These are phyloP conservation scores for Gallinago nigripennis DNA, from an alignment of 2,797 vertebrate genomes.

Conservation along the genomic window DNA sequence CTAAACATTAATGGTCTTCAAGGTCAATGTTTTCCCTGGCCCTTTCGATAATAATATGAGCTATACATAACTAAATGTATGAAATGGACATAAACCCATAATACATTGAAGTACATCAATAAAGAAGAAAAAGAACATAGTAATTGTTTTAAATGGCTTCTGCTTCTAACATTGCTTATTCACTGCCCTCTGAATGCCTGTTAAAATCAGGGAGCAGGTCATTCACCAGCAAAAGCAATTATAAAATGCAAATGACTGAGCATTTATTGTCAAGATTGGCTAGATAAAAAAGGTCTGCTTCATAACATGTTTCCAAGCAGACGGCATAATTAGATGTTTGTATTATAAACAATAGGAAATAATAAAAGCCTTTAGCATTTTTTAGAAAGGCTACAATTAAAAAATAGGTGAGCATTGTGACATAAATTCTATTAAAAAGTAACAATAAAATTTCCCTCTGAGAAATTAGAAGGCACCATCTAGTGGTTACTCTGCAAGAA, in stretches of 20 bases:
- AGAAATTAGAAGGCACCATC: constrained; percentile 54
- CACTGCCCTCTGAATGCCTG: constrained; percentile 9
- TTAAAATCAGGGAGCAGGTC: constrained; percentile 42
- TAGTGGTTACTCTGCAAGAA: constrained; percentile 44
- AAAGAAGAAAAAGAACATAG: not conserved
- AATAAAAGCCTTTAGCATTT: not conserved
- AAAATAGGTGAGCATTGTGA: constrained; percentile 17
- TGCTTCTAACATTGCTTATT: constrained; percentile 41
- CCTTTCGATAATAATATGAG: not conserved
- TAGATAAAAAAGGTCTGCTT: constrained; percentile 74
- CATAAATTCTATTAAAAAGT: not conserved
- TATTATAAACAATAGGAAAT: constrained; percentile 44
- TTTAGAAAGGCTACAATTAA: constrained; percentile 6
- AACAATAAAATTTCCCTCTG: not conserved
- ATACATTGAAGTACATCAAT: not conserved
- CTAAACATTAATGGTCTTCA: not conserved
- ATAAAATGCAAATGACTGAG: constrained; percentile 80
- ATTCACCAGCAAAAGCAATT: constrained; percentile 76
- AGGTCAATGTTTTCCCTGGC: not conserved
- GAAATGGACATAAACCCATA: not conserved
- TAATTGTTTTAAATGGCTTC: constrained; percentile 33
- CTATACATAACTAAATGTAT: not conserved
- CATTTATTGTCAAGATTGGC: constrained; percentile 74
- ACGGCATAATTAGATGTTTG: constrained; percentile 55
- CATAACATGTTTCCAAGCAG: constrained; percentile 72